phyloP scores from a whole-genome alignment of 2,113 vertebrate genomes.

The Scolopax mira region DNA sequence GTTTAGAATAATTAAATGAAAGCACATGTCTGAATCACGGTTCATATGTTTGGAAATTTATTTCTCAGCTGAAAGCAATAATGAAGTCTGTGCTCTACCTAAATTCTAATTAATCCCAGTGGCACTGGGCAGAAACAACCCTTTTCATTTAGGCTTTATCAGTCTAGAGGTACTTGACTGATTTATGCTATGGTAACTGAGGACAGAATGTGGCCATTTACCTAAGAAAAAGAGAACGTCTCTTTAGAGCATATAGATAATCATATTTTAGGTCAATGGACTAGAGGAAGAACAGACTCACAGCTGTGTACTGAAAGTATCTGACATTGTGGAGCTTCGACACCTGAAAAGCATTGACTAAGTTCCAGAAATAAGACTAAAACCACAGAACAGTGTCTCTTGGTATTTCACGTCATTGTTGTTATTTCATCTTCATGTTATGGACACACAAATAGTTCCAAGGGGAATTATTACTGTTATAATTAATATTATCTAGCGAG shows the following conservation, averaged over 20 bases:
- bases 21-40: not conserved
- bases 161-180: not conserved
- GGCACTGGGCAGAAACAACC: not conserved
- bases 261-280: not conserved
- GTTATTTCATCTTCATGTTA: not conserved
- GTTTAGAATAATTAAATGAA: not conserved
- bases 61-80: not conserved
- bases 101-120: not conserved
- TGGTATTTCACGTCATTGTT: not conserved
- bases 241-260: not conserved
- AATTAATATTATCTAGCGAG: not conserved
- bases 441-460: not conserved
- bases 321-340: not conserved
- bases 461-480: not conserved
- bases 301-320: not conserved
- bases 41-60: not conserved
- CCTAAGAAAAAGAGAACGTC: not conserved
- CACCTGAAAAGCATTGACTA: not conserved
- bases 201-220: not conserved
- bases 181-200: not conserved
- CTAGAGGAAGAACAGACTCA: not conserved
- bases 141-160: not conserved
- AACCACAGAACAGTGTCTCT: not conserved
- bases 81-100: not conserved
- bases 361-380: not conserved